Evolutionary conservation across 2,888 invertebrate genomes (phyloP), one percentile per base, ranked within the genome.

Genomic region (Lasioglossum vierecki): DNA sequence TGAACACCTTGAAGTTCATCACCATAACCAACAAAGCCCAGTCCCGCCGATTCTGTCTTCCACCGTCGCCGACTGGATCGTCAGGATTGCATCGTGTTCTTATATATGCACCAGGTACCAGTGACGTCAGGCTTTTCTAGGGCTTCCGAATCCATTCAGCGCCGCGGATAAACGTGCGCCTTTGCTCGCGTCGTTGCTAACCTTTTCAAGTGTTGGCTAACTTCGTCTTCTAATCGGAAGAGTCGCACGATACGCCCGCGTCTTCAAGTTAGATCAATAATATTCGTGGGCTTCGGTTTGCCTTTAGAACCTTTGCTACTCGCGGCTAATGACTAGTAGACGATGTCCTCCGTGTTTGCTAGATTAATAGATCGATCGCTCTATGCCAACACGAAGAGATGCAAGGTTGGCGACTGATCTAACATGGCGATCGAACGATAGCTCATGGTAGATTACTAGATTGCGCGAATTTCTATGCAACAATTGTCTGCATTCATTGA

Each of bases 1-100:
- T 98, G 95, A 97, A 98, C 94, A 98, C 98, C 95, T 98, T 98
- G 95, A 98, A 98, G 95, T 98, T 98, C 93, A 97, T 97, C 94
- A 98, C 98, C 98, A 98, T 98, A 88, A 96, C 92, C 63, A 39
- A 76, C n/a, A 79, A 6, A n/a, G 57, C 39, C 71, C 22, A 30
- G 79, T 82, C 22, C 60, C 73, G 66, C 30, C 44, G 63, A 73
- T 9, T 39, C 30, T 39, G 15, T 41, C 66, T 74, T n/a, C 60
- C 76, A 39, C 68, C 9, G 53, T 39, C 57, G 74, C 66, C 68
- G 76, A 90, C 86, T 91, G 87, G 30, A 73, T 80, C 63, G 18
- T 11, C 18, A n/a, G 63, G 71, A 30, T 73, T 30, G 57, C n/a
- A 57, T 81, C 79, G 72, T 39, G 44, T 18, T 84, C 87, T 93